phyloP scores from a whole-genome alignment of 1,140 invertebrate species.

The Drosophila orosa region DNA sequence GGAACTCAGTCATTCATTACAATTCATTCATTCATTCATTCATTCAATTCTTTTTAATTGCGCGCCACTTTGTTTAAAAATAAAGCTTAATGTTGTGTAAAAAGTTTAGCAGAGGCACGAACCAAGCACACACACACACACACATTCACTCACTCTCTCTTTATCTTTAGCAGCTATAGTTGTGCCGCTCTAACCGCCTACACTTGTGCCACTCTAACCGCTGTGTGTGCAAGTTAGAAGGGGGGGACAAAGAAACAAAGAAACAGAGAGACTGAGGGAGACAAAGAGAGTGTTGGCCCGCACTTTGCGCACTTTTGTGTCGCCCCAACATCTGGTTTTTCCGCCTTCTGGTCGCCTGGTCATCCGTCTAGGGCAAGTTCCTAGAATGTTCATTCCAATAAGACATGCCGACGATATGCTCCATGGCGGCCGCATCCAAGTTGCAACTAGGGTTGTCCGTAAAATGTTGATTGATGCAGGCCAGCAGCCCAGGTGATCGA shows the following conservation, averaged over 20 bases:
- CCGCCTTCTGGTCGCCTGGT: conserved; percentile 66
- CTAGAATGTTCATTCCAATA: conserved; percentile 84
- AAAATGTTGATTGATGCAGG: background rate
- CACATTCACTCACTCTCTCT: background rate
- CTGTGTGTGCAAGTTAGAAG: background rate
- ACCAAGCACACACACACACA: conserved; percentile 19
- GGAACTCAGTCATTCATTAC: background rate
- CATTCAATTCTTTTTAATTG: background rate
- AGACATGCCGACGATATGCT: conserved; percentile 24
- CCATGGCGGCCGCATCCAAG: background rate
- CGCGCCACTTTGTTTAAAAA: background rate
- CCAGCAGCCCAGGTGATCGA: background rate
- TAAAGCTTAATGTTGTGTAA: background rate
- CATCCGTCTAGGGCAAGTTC: conserved; percentile 81
- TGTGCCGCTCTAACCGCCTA: background rate
- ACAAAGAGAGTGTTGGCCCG: background rate
- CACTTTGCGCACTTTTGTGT: too few relatives aligned
- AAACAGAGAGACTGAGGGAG: background rate
- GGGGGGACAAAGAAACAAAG: too few relatives aligned
- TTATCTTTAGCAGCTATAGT: background rate
- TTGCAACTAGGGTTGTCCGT: conserved; percentile 2
- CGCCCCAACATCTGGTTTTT: conserved; percentile 7
- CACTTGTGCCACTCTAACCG: background rate
- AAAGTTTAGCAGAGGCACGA: conserved; percentile 47
- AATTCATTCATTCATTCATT: background rate